These are phyloP conservation scores for Pocillopora meandrina DNA, from an alignment of 92 coral and sea anemone genomes.

Conservation along the genomic window DNA sequence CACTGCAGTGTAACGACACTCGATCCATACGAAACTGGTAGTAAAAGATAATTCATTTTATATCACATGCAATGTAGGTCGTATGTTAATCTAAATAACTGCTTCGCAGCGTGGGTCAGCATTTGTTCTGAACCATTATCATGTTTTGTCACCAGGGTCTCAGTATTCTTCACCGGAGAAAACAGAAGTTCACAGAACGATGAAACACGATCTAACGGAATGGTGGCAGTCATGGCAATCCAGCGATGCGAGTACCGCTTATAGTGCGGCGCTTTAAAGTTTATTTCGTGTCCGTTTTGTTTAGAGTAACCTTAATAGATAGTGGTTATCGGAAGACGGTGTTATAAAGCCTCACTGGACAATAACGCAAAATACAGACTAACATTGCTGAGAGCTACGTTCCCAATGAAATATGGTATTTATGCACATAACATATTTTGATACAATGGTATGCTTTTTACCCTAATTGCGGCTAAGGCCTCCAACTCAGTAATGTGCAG, in stretches of 20 bases:
- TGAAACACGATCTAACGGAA: constrained; percentile 28
- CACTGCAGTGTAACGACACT: background rate
- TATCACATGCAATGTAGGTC: background rate
- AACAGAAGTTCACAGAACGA: constrained; percentile 2
- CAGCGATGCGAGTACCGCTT: background rate
- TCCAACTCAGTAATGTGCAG: background rate
- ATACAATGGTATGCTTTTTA: constrained; percentile 9
- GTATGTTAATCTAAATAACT: background rate
- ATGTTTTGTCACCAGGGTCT: constrained; percentile 4
- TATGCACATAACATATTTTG: constrained; percentile 18
- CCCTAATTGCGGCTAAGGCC: background rate
- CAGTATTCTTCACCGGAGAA: constrained; percentile 1
- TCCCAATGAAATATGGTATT: background rate
- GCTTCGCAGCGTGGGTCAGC: background rate
- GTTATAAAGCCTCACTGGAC: background rate
- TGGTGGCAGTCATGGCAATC: constrained; percentile 7
- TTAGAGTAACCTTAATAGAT: background rate
- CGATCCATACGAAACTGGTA: background rate
- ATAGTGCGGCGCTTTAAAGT: background rate
- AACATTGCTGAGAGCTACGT: background rate
- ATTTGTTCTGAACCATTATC: background rate
- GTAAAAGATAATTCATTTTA: background rate
- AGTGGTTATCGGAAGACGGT: background rate
- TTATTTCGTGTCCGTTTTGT: constrained; percentile 1
- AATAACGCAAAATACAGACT: background rate